Evolutionary conservation across 2,113 vertebrate genomes (phyloP), one percentile per base, ranked within the genome.

Genomic region (Amblyornis subalaris): DNA sequence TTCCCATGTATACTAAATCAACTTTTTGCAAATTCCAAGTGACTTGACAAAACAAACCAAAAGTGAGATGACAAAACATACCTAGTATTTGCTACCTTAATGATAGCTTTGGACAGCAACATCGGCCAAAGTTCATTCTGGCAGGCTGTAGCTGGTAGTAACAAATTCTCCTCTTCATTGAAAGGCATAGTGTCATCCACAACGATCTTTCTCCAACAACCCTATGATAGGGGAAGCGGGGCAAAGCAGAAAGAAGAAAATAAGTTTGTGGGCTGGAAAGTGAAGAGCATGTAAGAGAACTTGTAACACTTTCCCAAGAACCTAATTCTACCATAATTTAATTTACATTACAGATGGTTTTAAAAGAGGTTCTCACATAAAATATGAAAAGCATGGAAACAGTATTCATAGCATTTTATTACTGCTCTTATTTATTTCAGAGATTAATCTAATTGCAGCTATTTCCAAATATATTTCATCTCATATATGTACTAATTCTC

Each of bases 131-230:
- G 98, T 96, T 99, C 99, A 92, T 90, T 94, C 50, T 98, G 96
- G 95, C 85, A 98, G 25, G 97, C 92, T 91, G 98, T 98, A 81
- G 98, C 95, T 72, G 99, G 99, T 61, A 99, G 98, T 92, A 99
- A 97, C 47, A 99, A 94, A 55, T 98, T 97, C 67, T 98, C 98
- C 16, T 98, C 97, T 95, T 98, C 98, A 90, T 96, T 98, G 96
- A 99, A 99, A 48, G 99, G 99, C 96, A 99, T 95, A 15, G 89
- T 97, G 90, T 99, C 99, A 95, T 99, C 99, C 31, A 99, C 95
- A 44, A 96, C 97, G 94, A 99, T 98, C 97, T 98, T 99, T 95
- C 99, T 98, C 99, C 99, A 99, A 89, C 98, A 98, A 9, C 99
- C 99, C 99, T 99, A 71, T 82, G 93, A 96, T 5, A 62, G 29